Percentiles rank a stretch among this genome's conserved stretches.
Conservation (phyloP, 2,797 vertebrate species). For the Enoplosus armatus region DNA sequence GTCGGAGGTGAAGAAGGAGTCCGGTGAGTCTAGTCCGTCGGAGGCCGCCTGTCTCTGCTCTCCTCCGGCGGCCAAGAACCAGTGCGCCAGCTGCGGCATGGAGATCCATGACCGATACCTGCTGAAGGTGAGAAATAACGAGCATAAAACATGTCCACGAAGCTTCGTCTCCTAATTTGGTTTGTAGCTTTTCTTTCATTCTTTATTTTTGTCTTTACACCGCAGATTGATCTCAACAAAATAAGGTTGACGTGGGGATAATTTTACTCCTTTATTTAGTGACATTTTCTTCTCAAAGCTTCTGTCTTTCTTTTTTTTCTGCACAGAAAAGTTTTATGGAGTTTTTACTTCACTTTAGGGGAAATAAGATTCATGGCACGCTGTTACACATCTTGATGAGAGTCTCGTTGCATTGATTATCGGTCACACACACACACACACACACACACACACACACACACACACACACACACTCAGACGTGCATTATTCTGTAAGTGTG, state of each 20-base stretch:
- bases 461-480: not conserved
- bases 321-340: not conserved
- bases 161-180: not conserved
- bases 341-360: not conserved
- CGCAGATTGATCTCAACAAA: not conserved
- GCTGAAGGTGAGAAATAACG: slow-evolving; percentile 87
- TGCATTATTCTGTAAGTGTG: not conserved
- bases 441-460: not conserved
- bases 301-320: not conserved
- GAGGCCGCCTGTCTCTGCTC: slow-evolving; percentile 93
- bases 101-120: slow-evolving; percentile 95
- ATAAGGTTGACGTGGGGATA: not conserved
- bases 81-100: slow-evolving; percentile 95
- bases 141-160: fast-evolving
- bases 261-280: not conserved
- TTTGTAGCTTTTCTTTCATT: not conserved
- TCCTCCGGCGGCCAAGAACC: slow-evolving; percentile 91
- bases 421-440: not conserved
- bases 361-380: not conserved
- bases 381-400: not conserved
- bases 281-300: not conserved
- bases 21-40: slow-evolving; percentile 87
- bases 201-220: not conserved
- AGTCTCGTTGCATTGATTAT: not conserved
- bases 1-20: slow-evolving; percentile 93